These are phyloP conservation scores for Schizotus pectinicornis DNA, from an alignment of 2,888 invertebrate species.

Conservation along the genomic window DNA sequence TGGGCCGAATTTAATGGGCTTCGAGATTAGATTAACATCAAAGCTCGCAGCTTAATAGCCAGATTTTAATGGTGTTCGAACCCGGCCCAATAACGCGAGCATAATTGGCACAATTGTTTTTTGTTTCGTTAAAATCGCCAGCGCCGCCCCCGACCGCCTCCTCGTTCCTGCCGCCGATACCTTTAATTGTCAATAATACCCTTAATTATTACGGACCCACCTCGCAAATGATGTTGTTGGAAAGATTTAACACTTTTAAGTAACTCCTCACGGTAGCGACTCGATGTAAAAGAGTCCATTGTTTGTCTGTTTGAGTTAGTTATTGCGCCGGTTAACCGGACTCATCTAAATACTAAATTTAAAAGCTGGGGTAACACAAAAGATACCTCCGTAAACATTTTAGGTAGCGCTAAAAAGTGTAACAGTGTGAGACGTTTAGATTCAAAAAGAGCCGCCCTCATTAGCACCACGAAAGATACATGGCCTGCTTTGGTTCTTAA, in stretches of 20 bases:
- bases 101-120: too few relatives aligned
- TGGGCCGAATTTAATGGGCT: slow-evolving; percentile 29
- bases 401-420: slow-evolving; percentile 30
- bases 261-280: slow-evolving; percentile 22
- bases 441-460: slow-evolving; percentile 33
- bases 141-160: slow-evolving; percentile 5
- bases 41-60: slow-evolving; percentile 29
- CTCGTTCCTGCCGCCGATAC: not conserved
- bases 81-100: not conserved
- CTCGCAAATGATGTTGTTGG: slow-evolving; percentile 14
- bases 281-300: slow-evolving; percentile 21
- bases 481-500: slow-evolving; percentile 30
- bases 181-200: slow-evolving; percentile 6
- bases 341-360: slow-evolving; percentile 24
- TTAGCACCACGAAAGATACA: slow-evolving; percentile 33
- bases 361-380: slow-evolving; percentile 29
- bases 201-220: not conserved
- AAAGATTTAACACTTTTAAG: slow-evolving; percentile 28
- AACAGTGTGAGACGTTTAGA: slow-evolving; percentile 13
- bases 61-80: slow-evolving; percentile 27
- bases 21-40: slow-evolving; percentile 32
- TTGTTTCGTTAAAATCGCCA: slow-evolving; percentile 3
- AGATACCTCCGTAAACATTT: slow-evolving; percentile 30
- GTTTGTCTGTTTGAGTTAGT: slow-evolving; percentile 25
- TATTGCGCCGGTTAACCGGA: slow-evolving; percentile 20